Base-by-base conservation (phyloP, 2,888 invertebrate genomes). In the Ametastegia equiseti region DNA sequence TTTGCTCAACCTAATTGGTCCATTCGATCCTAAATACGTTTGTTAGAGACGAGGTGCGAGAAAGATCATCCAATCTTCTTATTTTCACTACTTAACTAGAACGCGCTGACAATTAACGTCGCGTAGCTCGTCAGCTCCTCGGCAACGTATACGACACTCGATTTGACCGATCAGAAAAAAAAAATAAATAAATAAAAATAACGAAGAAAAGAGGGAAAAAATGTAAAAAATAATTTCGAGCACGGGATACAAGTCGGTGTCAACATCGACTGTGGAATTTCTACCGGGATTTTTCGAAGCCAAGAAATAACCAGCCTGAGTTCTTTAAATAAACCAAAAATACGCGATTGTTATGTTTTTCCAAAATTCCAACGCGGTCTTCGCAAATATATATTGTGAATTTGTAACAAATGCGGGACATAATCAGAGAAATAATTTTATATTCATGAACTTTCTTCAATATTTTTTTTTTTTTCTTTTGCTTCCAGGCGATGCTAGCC, bases 401-500 rank as follows among this genome's bases (percentile, higher is more conserved):
- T n/a, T n/a, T n/a, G n/a, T 33, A 23, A 63, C 23, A 3, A 54
- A 54, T 54, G 19, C 54, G 54, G 19, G 54, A 9, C 23, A 54
- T 54, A 19, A 54, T 54, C 23, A 11, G 7, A 42, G 11, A 1
- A 54, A 81, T 81, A 73, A 33, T 42, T 79, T 42, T 65, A 82
- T 82, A 30, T 50, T 36, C 47, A 63, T 67, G 78, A 67, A 69
- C 71, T 71, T 27, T 81, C 67, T 69, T 67, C 73, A 78, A 78
- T 81, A 65, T 27, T 36, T 42, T 4, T 60, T 75, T 79, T 7
- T 60, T 57, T 23, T 80, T 79, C 71, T 82, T 54, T 57, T 11
- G 81, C 77, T 86, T 84, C 60, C 82, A 93, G 93, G 93, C 93
- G 3, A 84, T 93, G 81, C 81, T 93, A 50, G 93, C 92, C 6